Conservation (phyloP, 2,888 invertebrate genomes). For the Torymus tubicola region DNA sequence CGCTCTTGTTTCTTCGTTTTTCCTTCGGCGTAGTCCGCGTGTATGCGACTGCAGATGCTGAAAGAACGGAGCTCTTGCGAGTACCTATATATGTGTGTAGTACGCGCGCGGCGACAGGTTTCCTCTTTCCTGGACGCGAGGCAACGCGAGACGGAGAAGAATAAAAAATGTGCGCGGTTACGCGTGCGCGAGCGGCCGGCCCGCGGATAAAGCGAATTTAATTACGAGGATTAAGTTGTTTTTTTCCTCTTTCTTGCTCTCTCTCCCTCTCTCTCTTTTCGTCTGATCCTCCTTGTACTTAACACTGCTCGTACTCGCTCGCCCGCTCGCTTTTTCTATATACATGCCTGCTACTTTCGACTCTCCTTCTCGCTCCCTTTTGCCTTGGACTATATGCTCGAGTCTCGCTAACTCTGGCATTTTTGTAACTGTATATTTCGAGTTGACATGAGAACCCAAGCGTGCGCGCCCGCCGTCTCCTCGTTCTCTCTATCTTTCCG, state of each 20-base stretch:
- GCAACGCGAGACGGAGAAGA: not conserved
- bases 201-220: slow-evolving; percentile 40
- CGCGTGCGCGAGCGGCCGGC: not conserved
- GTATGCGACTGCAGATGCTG: not conserved
- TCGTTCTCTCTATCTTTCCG: too few species aligned
- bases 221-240: slow-evolving; percentile 25
- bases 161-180: not conserved
- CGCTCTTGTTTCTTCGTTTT: not conserved
- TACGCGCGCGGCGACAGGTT: slow-evolving; percentile 18
- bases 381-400: not conserved
- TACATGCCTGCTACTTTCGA: not conserved
- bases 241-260: not conserved
- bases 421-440: slow-evolving; percentile 41
- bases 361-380: not conserved
- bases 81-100: not conserved
- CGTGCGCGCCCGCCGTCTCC: too few species aligned
- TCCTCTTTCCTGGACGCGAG: slow-evolving; percentile 26
- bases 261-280: too few species aligned
- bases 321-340: too few species aligned
- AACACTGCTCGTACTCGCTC: too few species aligned
- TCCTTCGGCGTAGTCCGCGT: too few species aligned
- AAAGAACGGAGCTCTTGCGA: not conserved
- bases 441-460: not conserved
- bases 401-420: slow-evolving; percentile 3
- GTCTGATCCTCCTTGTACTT: too few species aligned